Evolutionary conservation across 2,797 vertebrate genomes (phyloP).

Genomic region (Pantherophis vulpinus): DNA sequence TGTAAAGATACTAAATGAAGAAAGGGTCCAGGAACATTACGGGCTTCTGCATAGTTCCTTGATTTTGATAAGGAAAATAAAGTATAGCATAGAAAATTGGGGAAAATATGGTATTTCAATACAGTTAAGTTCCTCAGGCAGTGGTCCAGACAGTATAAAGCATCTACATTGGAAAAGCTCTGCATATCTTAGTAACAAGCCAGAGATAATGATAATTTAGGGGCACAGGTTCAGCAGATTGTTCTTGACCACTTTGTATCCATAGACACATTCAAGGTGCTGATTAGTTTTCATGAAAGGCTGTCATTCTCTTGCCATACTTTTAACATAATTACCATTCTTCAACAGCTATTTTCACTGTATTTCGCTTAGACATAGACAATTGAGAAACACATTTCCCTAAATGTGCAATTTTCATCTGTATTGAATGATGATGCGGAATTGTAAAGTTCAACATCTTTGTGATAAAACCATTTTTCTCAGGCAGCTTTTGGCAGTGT

Average conservation of each 20-base stretch:
- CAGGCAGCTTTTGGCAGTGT: constrained; percentile 40
- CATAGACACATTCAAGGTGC: constrained; percentile 53
- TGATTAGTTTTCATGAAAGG: constrained; percentile 69
- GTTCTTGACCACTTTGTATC: constrained; percentile 60
- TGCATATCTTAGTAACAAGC: constrained; percentile 59
- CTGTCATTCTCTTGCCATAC: constrained; percentile 59
- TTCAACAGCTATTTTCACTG: constrained; percentile 66
- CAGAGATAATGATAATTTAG: constrained; percentile 71
- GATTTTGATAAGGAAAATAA: background rate
- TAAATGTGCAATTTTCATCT: constrained; percentile 70
- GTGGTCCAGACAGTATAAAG: constrained; percentile 43
- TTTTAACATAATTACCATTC: constrained; percentile 68
- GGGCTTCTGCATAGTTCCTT: constrained; percentile 16
- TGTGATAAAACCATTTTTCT: constrained; percentile 58
- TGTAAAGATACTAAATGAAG: background rate
- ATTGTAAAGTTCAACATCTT: constrained; percentile 67
- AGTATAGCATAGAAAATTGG: background rate
- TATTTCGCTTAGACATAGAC: constrained; percentile 64
- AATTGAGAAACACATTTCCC: constrained; percentile 70
- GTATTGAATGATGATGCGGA: constrained; percentile 60
- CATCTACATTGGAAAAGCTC: constrained; percentile 43
- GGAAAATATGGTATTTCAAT: constrained; percentile 36
- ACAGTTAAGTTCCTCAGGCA: constrained; percentile 47
- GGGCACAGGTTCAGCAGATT: constrained; percentile 58
- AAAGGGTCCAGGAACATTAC: background rate